phyloP scores from a whole-genome alignment of 1,140 invertebrate species.

The Papilio polyxenes region DNA sequence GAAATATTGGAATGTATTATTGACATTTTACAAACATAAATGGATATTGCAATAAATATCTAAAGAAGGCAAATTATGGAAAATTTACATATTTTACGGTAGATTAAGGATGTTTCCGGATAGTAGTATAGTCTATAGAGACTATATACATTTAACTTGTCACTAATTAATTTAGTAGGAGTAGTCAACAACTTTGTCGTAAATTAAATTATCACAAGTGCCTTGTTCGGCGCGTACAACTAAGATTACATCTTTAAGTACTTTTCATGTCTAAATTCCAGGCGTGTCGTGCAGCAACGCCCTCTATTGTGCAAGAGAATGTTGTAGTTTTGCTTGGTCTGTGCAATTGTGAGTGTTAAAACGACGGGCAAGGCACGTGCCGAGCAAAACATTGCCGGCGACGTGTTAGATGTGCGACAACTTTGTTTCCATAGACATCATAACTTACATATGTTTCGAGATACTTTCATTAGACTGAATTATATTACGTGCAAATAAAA shows the following conservation, averaged over 20 bases:
- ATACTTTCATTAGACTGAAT: background rate
- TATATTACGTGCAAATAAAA: conserved; percentile 10
- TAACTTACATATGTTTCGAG: background rate
- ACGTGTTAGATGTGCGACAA: conserved; percentile 37
- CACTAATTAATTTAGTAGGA: background rate
- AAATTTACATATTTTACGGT: too few species aligned
- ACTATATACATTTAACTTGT: background rate
- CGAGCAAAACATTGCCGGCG: conserved; percentile 43
- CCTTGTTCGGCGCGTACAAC: conserved; percentile 28
- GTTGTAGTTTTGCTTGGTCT: conserved; percentile 47
- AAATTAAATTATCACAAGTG: conserved; percentile 33
- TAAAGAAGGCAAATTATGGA: too few species aligned
- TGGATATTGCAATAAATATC: too few species aligned
- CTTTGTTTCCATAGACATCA: conserved; percentile 4
- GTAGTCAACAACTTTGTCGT: background rate
- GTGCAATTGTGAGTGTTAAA: conserved; percentile 51
- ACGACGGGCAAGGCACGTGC: conserved; percentile 50
- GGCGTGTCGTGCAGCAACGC: conserved; percentile 36
- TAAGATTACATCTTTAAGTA: conserved; percentile 31
- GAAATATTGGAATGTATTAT: too few species aligned
- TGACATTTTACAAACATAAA: too few species aligned
- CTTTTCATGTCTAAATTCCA: conserved; percentile 36
- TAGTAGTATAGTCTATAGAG: background rate
- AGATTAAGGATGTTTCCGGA: background rate
- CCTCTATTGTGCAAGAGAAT: conserved; percentile 47